Evolutionary conservation across 2,113 vertebrate species (phyloP).

Genomic region (Spilogale gracilis): DNA sequence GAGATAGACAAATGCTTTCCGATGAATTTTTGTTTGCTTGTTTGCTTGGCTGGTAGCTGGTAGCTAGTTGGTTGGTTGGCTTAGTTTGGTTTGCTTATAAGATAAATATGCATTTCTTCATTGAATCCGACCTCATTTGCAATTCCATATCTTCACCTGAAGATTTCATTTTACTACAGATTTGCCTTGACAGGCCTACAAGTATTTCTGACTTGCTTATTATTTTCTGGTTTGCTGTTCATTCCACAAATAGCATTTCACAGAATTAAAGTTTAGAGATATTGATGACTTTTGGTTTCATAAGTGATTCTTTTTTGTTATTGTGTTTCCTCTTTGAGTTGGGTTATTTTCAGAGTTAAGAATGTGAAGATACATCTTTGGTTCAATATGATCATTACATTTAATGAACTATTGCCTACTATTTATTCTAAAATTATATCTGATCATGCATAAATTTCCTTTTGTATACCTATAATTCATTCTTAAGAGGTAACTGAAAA

Average conservation of each 20-base stretch:
- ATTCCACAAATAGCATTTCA: not conserved
- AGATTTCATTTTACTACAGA: not conserved
- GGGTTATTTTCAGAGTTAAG: not conserved
- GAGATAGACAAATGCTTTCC: not conserved
- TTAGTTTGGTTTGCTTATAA: not conserved
- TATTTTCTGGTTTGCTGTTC: not conserved
- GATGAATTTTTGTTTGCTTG: not conserved
- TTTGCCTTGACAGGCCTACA: not conserved
- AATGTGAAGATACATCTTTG: not conserved
- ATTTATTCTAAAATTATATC: not conserved
- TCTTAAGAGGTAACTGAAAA: constrained; percentile 26
- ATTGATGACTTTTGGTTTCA: not conserved
- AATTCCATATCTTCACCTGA: not conserved
- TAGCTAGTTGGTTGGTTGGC: not conserved
- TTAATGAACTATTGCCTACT: not conserved
- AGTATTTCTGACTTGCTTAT: not conserved
- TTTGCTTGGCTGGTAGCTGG: not conserved
- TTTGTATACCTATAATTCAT: not conserved
- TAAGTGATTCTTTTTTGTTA: not conserved
- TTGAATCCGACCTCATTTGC: not conserved
- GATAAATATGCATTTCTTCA: not conserved
- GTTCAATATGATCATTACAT: not conserved
- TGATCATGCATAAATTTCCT: not conserved
- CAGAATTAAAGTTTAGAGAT: not conserved
- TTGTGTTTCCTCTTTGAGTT: not conserved